Evolutionary conservation across 2,888 invertebrate genomes (phyloP).

Genomic region (Smittia aterrima): DNA sequence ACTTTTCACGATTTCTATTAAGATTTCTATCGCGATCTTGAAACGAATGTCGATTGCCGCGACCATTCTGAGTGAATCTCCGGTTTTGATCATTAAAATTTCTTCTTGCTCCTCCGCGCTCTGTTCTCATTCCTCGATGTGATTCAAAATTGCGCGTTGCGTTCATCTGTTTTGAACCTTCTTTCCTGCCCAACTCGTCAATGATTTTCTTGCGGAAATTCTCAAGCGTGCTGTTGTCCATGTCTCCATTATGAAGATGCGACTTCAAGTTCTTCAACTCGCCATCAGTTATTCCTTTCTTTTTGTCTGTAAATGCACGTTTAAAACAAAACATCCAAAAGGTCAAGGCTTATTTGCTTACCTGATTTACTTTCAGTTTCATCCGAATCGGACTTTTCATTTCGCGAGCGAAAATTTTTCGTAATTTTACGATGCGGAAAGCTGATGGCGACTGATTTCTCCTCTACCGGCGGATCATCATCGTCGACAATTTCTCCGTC

Average conservation of each 20-base stretch:
- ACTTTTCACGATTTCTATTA: conserved; percentile 1
- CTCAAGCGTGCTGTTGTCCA: neutral
- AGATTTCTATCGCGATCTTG: neutral
- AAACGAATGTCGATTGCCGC: neutral
- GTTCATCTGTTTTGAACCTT: neutral
- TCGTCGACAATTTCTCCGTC: conserved; percentile 33
- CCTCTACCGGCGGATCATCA: conserved; percentile 1
- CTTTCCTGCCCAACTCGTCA: neutral
- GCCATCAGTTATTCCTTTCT: neutral
- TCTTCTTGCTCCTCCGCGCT: neutral
- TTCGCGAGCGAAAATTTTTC: conserved; percentile 24
- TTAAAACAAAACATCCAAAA: neutral
- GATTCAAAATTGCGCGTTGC: neutral
- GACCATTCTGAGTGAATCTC: neutral
- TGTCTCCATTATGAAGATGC: neutral
- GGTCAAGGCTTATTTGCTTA: conserved; percentile 9
- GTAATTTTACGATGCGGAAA: neutral
- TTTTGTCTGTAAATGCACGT: neutral
- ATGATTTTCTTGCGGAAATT: conserved; percentile 12
- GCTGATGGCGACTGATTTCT: neutral
- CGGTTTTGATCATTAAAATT: neutral
- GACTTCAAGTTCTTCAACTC: conserved; percentile 10
- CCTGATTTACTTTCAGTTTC: conserved; percentile 9
- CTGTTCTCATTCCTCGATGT: no score
- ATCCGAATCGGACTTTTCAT: neutral